Evolutionary conservation across 2,888 invertebrate species (phyloP), one percentile per base, ranked within the genome.

Genomic region (Lycocerus yunnanus): DNA sequence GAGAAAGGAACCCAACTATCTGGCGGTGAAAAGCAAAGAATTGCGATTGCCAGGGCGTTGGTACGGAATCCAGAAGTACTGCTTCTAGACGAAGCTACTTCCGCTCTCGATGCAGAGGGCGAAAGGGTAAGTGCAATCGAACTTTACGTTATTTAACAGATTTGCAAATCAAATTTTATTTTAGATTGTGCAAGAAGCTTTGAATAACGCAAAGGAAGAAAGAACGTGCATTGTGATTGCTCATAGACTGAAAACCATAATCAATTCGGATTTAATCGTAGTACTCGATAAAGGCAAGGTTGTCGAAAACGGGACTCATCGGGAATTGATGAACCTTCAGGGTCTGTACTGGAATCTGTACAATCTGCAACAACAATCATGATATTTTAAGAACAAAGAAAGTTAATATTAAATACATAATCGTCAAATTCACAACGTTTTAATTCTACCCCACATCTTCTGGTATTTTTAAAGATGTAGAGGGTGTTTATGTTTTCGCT

Each of bases 151-250:
- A 91, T n/a, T n/a, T n/a, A n/a, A n/a, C n/a, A n/a, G n/a, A n/a
- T n/a, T n/a, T n/a, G n/a, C n/a, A n/a, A n/a, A n/a, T n/a, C n/a
- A n/a, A n/a, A n/a, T n/a, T n/a, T n/a, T n/a, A n/a, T n/a, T n/a
- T n/a, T n/a, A 43, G 43, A 8, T 43, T 78, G 97, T 97, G 1
- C 97, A 97, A 90, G 94, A 94, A 84, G 96, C 97, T 0, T 86
- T 97, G 71, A 95, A 97, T 85, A 90, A 90, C 71, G 97, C 96
- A 0, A 92, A 93, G 81, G 90, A 91, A 61, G 95, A 95, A 90
- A 96, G 75, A n/a, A 97, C 96, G 0, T 96, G 95, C 77, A 92
- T 97, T 43, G 93, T 93, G 81, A 96, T 97, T 80, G 97, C 97
- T 0, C 97, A 97, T 86, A 89, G 97, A 72, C 88, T 97, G 65